Base-by-base conservation (phyloP, 2,888 invertebrate genomes). In the Andrena bucephala region DNA sequence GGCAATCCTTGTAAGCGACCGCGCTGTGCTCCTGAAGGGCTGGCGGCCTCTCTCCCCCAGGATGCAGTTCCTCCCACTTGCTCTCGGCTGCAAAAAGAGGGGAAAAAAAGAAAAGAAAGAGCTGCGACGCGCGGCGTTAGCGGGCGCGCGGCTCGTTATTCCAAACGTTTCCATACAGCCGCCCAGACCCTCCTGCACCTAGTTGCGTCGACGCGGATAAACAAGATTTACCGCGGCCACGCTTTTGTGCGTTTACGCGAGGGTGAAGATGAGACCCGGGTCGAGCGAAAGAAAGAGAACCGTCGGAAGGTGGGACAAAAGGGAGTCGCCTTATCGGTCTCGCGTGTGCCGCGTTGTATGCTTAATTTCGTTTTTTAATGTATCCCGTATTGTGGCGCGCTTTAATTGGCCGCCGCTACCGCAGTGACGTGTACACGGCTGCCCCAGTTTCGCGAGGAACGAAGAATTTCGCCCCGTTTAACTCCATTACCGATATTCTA, bases 21-120 rank as follows among this genome's bases (percentile, higher is more conserved):
- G 97, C 96, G 10, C 96, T 96, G 95, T 98, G 98, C 93, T 98
- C 98, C 94, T 98, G 98, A 80, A 98, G 95, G 85, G 97, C 96
- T 0, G 97, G 97, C 62, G 98, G 97, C 50, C 95, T 95, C 85
- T 97, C 97, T 0, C 97, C 97, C 63, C 95, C 94, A 10, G 96
- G 96, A 90, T 96, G 95, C 87, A 98, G 93, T 91, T 96, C 96
- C 93, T 97, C 96, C 98, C 98, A 98, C 89, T 94, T 95, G 67
- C 96, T 96, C 50, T 95, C 96, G 62, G 96, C 97, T 97, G 94
- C 20, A 95, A 94, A 89, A 84, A 85, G 75, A 78, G 81, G 54
- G 57, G 24, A 57, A 13, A 24, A 24, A 10, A 57, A 27, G 24
- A 57, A 57, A 57, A 42, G 24, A 57, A 27, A 57, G 24, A 57